These are phyloP conservation scores for Drosophila asahinai DNA, from an alignment of 1,140 invertebrate genomes.

Conservation along the genomic window DNA sequence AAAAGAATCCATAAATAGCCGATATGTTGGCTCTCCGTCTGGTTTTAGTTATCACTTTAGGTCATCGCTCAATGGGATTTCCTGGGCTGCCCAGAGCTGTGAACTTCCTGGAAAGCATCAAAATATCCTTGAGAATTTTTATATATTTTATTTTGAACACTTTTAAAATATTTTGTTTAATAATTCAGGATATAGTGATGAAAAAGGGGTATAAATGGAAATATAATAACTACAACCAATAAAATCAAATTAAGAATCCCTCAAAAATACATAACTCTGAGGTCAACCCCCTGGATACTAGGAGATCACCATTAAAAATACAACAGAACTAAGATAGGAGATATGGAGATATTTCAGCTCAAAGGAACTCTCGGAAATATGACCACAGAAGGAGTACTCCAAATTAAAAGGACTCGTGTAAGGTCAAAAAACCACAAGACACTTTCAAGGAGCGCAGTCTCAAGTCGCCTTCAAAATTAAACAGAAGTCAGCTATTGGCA, in stretches of 20 bases:
- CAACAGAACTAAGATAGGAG: background rate
- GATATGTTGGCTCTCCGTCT: background rate
- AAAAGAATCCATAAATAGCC: conserved; percentile 48
- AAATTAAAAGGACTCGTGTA: conserved; percentile 6
- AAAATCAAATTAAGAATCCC: background rate
- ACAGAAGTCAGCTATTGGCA: conserved; percentile 36
- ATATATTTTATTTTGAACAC: too few species aligned
- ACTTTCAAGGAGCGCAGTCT: conserved; percentile 1
- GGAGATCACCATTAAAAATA: background rate
- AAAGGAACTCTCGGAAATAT: conserved; percentile 8
- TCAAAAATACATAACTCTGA: background rate
- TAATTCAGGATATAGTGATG: too few species aligned
- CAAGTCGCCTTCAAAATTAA: conserved; percentile 39
- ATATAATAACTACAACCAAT: background rate
- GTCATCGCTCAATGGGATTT: conserved; percentile 53
- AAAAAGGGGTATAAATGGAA: too few species aligned
- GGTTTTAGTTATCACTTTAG: conserved; percentile 29
- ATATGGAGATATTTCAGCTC: background rate
- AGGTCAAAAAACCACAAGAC: conserved; percentile 38
- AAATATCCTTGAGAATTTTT: too few species aligned
- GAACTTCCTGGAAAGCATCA: too few species aligned
- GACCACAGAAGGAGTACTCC: conserved; percentile 11
- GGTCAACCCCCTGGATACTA: conserved; percentile 1
- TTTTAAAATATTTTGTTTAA: too few species aligned
- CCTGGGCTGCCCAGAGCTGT: conserved; percentile 35